Conservation (phyloP, 2,888 invertebrate species). For the Platycheirus rosarum region DNA sequence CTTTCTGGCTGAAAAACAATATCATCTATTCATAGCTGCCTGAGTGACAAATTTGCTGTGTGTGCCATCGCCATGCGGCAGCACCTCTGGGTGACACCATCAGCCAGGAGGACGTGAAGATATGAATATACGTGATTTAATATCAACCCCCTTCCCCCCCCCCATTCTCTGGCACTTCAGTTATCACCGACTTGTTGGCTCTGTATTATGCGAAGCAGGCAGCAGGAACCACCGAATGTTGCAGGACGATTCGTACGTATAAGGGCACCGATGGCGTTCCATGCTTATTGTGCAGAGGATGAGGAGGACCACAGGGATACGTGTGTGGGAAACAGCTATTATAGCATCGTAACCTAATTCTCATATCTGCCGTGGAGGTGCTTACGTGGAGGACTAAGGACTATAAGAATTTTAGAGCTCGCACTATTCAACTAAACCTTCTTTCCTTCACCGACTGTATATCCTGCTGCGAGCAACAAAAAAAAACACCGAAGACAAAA, state of each 20-base stretch:
- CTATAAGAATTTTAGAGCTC: constrained; percentile 9
- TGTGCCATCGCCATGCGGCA: constrained; percentile 68
- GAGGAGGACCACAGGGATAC: constrained; percentile 24
- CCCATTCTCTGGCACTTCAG: not conserved
- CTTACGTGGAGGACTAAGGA: constrained; percentile 7
- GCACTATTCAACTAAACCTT: constrained; percentile 14
- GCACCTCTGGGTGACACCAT: constrained; percentile 51
- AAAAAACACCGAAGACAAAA: too few species aligned
- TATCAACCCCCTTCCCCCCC: constrained; percentile 27
- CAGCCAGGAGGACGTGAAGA: constrained; percentile 42
- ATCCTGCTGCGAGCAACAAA: not conserved
- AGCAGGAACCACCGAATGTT: constrained; percentile 47
- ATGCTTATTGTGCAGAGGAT: constrained; percentile 2
- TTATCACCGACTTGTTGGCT: not conserved
- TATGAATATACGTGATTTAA: constrained; percentile 70
- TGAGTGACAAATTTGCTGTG: constrained; percentile 68
- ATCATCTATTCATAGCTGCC: constrained; percentile 69
- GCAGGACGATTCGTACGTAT: constrained; percentile 14
- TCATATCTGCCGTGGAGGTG: not conserved
- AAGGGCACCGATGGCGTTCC: not conserved
- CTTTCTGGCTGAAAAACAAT: constrained; percentile 60
- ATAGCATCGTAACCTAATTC: constrained; percentile 15
- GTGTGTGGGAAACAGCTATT: constrained; percentile 27
- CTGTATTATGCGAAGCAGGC: not conserved
- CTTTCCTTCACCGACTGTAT: constrained; percentile 9